Percentiles rank a stretch among this genome's conserved stretches.
phyloP scores from a whole-genome alignment of 2,888 invertebrate genomes.

The Timema podura region DNA sequence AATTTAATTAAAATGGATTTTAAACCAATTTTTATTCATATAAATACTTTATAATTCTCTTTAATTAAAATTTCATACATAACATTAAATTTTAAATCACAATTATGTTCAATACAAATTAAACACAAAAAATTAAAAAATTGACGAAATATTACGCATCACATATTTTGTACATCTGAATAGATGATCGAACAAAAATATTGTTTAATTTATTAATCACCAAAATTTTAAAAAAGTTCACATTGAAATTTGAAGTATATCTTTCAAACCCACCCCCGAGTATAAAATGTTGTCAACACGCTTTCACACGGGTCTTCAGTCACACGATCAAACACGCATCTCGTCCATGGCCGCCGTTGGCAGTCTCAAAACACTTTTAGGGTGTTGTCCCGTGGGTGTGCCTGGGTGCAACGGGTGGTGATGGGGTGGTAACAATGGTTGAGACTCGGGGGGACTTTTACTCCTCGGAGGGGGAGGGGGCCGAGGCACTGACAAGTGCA shows the following conservation, averaged over 20 bases:
- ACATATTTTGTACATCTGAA: too few relatives aligned
- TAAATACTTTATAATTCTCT: too few relatives aligned
- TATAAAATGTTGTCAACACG: background rate
- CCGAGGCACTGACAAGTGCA: slow-evolving; percentile 48
- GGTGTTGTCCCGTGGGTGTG: slow-evolving; percentile 2
- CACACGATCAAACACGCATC: slow-evolving; percentile 77
- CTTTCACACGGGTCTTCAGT: background rate
- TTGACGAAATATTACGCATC: too few relatives aligned
- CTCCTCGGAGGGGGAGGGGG: slow-evolving; percentile 55
- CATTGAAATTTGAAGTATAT: background rate
- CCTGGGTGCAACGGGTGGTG: slow-evolving; percentile 35
- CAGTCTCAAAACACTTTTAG: slow-evolving; percentile 34
- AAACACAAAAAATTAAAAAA: too few relatives aligned
- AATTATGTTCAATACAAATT: too few relatives aligned
- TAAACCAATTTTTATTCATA: too few relatives aligned
- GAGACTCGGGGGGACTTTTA: slow-evolving; percentile 53
- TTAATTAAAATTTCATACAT: slow-evolving; percentile 15
- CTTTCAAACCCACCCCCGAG: background rate
- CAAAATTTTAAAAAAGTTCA: slow-evolving; percentile 9
- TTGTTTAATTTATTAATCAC: slow-evolving; percentile 2
- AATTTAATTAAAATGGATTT: too few relatives aligned
- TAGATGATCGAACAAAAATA: too few relatives aligned
- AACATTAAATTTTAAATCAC: background rate
- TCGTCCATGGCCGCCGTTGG: slow-evolving; percentile 83
- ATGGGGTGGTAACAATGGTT: slow-evolving; percentile 50